A percentile compares a stretch with the other conserved stretches of the same genome.
Conservation (phyloP, 2,797 vertebrate species). For the Melanotaenia maccullochi region DNA sequence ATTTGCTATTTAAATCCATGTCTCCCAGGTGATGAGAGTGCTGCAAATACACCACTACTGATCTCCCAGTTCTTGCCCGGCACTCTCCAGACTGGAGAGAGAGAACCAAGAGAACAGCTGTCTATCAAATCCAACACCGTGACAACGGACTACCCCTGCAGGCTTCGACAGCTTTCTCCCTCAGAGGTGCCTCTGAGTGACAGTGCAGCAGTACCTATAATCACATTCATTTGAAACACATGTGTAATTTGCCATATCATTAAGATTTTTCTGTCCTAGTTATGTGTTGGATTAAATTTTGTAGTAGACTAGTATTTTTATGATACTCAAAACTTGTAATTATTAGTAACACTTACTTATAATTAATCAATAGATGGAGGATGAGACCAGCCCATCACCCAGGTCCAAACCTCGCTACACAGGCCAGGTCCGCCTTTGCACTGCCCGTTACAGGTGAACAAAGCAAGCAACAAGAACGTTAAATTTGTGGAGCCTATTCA, state of each 20-base stretch:
- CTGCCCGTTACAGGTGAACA: constrained; percentile 94
- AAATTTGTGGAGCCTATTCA: not conserved
- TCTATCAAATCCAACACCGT: constrained; percentile 82
- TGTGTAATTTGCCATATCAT: not conserved
- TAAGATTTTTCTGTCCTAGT: not conserved
- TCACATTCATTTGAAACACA: not conserved
- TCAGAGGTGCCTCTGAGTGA: constrained; percentile 84
- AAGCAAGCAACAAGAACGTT: not conserved
- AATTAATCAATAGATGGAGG: constrained; percentile 88
- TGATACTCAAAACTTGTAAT: not conserved
- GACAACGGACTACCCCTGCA: constrained; percentile 78
- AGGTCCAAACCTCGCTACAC: constrained; percentile 94
- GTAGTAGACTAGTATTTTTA: not conserved
- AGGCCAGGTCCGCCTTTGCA: constrained; percentile 96
- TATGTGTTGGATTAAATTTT: not conserved
- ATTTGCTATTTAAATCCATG: constrained; percentile 80
- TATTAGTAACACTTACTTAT: not conserved
- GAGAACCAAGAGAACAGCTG: constrained; percentile 80
- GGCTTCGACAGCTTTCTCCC: constrained; percentile 86
- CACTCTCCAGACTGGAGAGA: constrained; percentile 80
- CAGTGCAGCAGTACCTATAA: not conserved
- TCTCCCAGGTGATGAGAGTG: constrained; percentile 87
- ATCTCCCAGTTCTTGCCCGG: constrained; percentile 83
- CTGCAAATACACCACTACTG: constrained; percentile 79
- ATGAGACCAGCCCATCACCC: constrained; percentile 89